Evolutionary conservation across 2,888 invertebrate species (phyloP).

Genomic region (Argyra leucocephala): DNA sequence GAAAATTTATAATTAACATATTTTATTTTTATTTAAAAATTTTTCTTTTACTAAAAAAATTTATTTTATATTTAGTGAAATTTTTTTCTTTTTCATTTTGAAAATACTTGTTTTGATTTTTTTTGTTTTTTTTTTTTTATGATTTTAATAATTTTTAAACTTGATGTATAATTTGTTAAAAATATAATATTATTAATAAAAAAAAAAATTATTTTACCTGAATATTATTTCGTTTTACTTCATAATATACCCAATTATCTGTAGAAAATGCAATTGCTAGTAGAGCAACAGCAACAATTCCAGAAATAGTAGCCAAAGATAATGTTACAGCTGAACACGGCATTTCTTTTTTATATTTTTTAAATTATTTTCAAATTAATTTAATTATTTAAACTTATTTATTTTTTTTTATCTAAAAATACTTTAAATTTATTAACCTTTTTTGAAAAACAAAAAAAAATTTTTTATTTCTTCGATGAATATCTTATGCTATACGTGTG

Average conservation of each 20-base stretch:
- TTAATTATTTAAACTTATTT: not conserved
- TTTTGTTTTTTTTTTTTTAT: too few relatives aligned
- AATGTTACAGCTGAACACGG: slow-evolving; percentile 91
- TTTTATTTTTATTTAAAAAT: too few relatives aligned
- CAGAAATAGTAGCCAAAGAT: slow-evolving; percentile 90
- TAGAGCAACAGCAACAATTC: slow-evolving; percentile 86
- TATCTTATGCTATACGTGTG: not conserved
- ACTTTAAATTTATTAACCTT: too few relatives aligned
- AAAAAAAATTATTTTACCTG: slow-evolving; percentile 52
- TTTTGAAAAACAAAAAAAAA: not conserved
- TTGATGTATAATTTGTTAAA: too few relatives aligned
- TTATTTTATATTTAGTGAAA: too few relatives aligned
- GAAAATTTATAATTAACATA: too few relatives aligned
- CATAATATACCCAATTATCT: slow-evolving; percentile 93
- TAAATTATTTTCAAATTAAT: not conserved
- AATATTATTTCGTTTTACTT: slow-evolving; percentile 79
- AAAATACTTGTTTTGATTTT: too few relatives aligned
- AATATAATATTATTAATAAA: not conserved
- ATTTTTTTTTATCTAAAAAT: too few relatives aligned
- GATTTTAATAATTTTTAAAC: too few relatives aligned
- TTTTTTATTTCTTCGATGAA: not conserved
- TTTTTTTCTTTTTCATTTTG: too few relatives aligned
- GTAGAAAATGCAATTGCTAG: slow-evolving; percentile 91
- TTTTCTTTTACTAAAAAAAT: too few relatives aligned
- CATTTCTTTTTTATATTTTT: slow-evolving; percentile 51